phyloP scores from a whole-genome alignment of 2,113 vertebrate species.

The Labeo rohita region DNA sequence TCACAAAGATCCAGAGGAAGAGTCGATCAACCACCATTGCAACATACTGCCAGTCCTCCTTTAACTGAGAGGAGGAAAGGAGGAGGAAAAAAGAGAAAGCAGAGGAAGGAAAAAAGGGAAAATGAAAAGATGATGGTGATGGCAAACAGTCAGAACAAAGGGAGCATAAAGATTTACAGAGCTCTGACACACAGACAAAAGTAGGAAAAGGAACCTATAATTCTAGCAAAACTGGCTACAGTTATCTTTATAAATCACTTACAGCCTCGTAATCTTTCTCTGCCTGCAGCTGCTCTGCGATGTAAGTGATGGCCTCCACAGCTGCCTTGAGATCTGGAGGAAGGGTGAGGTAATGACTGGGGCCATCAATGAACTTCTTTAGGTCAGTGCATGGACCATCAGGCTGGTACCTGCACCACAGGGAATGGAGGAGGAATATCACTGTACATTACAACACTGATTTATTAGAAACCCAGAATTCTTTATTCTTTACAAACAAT shows the following conservation, averaged over 20 bases:
- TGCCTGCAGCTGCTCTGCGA: slow-evolving; percentile 84
- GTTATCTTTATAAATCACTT: slow-evolving; percentile 56
- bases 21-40: slow-evolving; percentile 84
- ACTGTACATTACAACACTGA: neutral
- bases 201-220: neutral
- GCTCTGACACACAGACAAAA: slow-evolving; percentile 14
- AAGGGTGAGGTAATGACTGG: slow-evolving; percentile 76
- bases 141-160: neutral
- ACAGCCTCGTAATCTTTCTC: slow-evolving; percentile 86
- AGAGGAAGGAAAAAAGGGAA: neutral
- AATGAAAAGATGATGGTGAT: neutral
- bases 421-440: neutral
- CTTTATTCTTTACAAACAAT: neutral
- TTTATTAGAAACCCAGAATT: neutral
- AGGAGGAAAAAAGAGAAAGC: neutral
- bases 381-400: slow-evolving; percentile 78
- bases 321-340: slow-evolving; percentile 83
- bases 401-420: slow-evolving; percentile 75
- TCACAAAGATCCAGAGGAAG: slow-evolving; percentile 80
- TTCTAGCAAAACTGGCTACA: neutral
- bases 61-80: slow-evolving; percentile 66
- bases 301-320: slow-evolving; percentile 82
- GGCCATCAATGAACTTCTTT: slow-evolving; percentile 80
- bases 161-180: neutral
- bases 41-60: slow-evolving; percentile 84